Conservation (phyloP, 1,140 invertebrate genomes). For the Euglossa dilemma region DNA sequence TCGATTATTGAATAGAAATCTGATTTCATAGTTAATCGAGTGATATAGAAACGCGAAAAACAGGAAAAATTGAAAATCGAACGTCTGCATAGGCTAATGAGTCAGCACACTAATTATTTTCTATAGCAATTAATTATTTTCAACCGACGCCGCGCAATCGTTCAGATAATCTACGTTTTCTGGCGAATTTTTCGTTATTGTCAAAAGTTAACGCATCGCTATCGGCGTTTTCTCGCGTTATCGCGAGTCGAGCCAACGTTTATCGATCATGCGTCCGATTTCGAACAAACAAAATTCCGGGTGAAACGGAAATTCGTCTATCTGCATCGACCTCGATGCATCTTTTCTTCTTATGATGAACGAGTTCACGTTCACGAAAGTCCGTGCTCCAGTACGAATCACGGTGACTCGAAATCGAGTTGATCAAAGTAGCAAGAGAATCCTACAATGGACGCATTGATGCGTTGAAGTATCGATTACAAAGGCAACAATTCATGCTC, state of each 20-base stretch:
- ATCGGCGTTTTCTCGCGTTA: conserved; percentile 1
- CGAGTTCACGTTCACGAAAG: neutral
- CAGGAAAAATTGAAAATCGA: neutral
- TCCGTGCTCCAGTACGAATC: neutral
- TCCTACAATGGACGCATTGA: conserved; percentile 74
- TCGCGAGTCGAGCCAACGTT: neutral
- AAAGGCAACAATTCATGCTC: conserved; percentile 69
- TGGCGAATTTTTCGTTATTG: neutral
- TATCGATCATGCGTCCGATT: conserved; percentile 14
- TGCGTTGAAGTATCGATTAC: conserved; percentile 71
- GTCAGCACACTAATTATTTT: neutral
- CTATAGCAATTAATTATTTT: neutral
- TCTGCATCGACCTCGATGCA: neutral
- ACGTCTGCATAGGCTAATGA: neutral
- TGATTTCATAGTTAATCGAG: too few species aligned
- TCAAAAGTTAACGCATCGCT: conserved; percentile 1
- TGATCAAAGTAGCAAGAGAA: conserved; percentile 43
- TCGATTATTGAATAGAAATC: too few species aligned
- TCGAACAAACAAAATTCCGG: neutral
- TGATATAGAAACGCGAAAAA: too few species aligned
- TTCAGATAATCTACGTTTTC: neutral
- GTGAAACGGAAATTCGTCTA: neutral
- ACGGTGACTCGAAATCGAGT: neutral
- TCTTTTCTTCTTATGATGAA: neutral
- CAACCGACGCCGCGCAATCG: neutral